Percentiles rank a stretch among this genome's conserved stretches.
phyloP scores from a whole-genome alignment of 2,888 invertebrate genomes.

The Drosophila paranaensis region DNA sequence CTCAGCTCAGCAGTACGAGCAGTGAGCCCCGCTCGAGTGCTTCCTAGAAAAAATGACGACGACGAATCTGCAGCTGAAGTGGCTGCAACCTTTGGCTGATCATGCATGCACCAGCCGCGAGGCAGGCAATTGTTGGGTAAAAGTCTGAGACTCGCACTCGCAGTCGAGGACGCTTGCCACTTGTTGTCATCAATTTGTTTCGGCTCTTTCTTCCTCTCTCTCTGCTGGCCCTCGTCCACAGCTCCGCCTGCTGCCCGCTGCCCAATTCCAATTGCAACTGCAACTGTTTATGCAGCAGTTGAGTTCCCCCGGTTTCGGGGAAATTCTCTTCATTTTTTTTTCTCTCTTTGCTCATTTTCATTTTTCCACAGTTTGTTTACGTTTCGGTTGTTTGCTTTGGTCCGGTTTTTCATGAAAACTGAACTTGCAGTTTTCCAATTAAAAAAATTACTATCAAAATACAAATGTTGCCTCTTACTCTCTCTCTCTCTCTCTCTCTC shows the following conservation, averaged over 20 bases:
- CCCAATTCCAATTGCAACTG: conserved; percentile 14
- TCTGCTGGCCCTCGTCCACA: background rate
- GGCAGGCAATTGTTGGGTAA: conserved; percentile 37
- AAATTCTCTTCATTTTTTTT: conserved; percentile 54
- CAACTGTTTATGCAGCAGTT: conserved; percentile 54
- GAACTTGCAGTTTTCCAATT: conserved; percentile 78
- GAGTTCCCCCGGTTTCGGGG: conserved; percentile 60
- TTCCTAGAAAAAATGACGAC: conserved; percentile 78
- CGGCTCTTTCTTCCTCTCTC: conserved; percentile 41
- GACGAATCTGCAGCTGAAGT: conserved; percentile 62
- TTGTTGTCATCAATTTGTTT: conserved; percentile 78
- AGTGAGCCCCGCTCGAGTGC: conserved; percentile 55
- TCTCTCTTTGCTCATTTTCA: background rate
- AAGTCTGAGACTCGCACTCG: conserved; percentile 30
- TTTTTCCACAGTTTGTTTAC: conserved; percentile 32
- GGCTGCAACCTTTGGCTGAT: conserved; percentile 71
- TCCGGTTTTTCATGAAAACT: conserved; percentile 58
- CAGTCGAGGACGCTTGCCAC: conserved; percentile 68
- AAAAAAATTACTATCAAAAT: conserved; percentile 63
- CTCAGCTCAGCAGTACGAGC: conserved; percentile 18
- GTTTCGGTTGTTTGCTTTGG: conserved; percentile 72
- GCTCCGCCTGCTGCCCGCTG: conserved; percentile 16
- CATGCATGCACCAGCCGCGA: conserved; percentile 61
- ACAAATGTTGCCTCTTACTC: conserved; percentile 22
- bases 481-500: background rate